A percentile compares a stretch with the other conserved stretches of the same genome.
Evolutionary conservation across 2,797 vertebrate species (phyloP).

Genomic region (Rallus crepitans): DNA sequence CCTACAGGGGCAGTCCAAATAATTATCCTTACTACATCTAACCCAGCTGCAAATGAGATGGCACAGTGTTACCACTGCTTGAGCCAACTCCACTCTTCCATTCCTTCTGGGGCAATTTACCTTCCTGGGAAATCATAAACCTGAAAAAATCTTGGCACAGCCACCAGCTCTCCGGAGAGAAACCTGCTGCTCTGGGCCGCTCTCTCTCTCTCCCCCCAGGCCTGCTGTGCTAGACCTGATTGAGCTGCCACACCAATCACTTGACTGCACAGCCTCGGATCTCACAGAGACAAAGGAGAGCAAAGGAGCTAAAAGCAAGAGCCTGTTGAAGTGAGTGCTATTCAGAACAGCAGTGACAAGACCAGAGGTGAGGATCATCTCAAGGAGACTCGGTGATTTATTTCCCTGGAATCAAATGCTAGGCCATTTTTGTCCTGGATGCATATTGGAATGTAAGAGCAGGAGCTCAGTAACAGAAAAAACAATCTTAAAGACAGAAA

Average conservation of each 20-base stretch:
- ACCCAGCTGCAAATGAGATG: background rate
- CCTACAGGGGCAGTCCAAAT: background rate
- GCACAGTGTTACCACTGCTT: background rate
- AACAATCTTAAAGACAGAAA: background rate
- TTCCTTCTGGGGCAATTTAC: background rate
- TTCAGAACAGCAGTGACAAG: background rate
- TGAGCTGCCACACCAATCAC: background rate
- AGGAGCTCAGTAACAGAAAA: background rate
- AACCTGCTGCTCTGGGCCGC: background rate
- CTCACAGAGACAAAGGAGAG: background rate
- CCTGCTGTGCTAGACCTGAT: background rate
- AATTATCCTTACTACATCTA: background rate
- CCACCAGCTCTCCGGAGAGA: rapidly evolving
- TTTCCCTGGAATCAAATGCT: background rate
- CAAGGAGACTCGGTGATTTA: background rate
- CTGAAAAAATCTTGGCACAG: background rate
- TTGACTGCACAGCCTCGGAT: background rate
- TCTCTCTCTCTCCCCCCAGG: background rate
- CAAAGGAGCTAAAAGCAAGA: background rate
- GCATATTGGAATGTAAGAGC: background rate
- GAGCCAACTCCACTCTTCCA: background rate
- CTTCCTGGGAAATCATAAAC: background rate
- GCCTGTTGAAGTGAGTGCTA: background rate
- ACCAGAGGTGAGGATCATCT: background rate
- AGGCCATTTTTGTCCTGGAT: background rate